phyloP scores from a whole-genome alignment of 2,888 invertebrate species.

The Pheosia gnoma region DNA sequence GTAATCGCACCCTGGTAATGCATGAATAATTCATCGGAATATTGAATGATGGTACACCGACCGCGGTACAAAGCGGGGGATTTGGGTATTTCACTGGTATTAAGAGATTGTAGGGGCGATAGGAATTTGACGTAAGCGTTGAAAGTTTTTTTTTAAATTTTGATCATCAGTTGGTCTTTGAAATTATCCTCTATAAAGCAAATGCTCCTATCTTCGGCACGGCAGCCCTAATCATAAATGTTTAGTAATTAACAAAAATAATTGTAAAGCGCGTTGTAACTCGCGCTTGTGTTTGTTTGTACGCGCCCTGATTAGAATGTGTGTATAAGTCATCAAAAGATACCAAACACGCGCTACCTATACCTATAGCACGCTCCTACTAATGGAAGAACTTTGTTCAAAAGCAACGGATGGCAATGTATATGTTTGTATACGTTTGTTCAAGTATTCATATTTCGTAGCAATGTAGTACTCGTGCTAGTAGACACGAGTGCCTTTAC shows the following conservation, averaged over 20 bases:
- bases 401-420: background rate
- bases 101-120: slow-evolving; percentile 22
- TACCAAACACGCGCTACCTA: background rate
- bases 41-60: slow-evolving; percentile 52
- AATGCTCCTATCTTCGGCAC: background rate
- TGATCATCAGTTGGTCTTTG: too few species aligned
- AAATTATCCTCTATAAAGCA: too few species aligned
- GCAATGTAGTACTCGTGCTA: background rate
- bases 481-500: too few species aligned
- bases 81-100: slow-evolving; percentile 17
- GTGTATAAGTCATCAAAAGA: slow-evolving; percentile 8
- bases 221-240: background rate
- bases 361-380: background rate
- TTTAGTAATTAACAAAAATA: background rate
- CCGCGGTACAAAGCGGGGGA: slow-evolving; percentile 14
- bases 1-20: slow-evolving; percentile 51
- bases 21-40: slow-evolving; percentile 60
- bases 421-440: background rate
- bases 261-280: background rate
- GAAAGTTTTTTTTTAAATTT: too few species aligned
- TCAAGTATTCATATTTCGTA: background rate
- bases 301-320: slow-evolving; percentile 4
- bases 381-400: background rate
- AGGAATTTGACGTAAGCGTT: background rate
- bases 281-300: background rate